A percentile compares a stretch with the other conserved stretches of the same genome.
These are phyloP conservation scores for Isichthys henryi DNA, from an alignment of 2,113 vertebrate species.

Conservation along the genomic window DNA sequence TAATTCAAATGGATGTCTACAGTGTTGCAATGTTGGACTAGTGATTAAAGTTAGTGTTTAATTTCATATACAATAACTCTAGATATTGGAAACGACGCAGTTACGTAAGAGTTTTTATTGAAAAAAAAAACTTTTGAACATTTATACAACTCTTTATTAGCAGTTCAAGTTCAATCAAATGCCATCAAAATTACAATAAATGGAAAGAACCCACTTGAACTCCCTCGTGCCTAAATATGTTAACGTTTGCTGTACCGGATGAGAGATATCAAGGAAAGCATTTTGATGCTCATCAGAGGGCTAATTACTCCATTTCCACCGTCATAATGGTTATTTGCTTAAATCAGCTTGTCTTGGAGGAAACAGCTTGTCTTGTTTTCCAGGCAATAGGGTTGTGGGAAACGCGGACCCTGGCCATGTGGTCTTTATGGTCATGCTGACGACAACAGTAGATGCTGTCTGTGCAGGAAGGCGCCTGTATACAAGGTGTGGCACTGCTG, in stretches of 20 bases:
- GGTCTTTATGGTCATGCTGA: background rate
- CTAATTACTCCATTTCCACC: background rate
- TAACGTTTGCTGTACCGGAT: background rate
- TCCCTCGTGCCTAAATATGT: background rate
- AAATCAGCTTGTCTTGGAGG: slow-evolving; percentile 3
- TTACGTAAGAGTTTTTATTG: background rate
- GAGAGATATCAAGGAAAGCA: background rate
- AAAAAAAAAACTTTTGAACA: background rate
- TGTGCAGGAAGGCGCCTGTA: slow-evolving; percentile 5
- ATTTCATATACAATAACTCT: background rate
- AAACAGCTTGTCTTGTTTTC: background rate
- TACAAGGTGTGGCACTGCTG: background rate
- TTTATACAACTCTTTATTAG: background rate
- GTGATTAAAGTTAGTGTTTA: background rate
- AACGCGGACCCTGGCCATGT: background rate
- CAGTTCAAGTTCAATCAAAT: background rate
- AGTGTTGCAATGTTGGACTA: background rate
- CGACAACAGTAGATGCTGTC: background rate
- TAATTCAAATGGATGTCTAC: too few species aligned
- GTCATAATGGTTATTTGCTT: background rate
- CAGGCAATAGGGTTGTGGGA: background rate
- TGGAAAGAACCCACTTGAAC: background rate
- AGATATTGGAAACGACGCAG: background rate
- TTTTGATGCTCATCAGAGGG: background rate
- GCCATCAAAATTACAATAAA: background rate